Evolutionary conservation across 1,140 invertebrate species (phyloP), one percentile per base, ranked within the genome.

Genomic region (Doryteuthis pealeii): DNA sequence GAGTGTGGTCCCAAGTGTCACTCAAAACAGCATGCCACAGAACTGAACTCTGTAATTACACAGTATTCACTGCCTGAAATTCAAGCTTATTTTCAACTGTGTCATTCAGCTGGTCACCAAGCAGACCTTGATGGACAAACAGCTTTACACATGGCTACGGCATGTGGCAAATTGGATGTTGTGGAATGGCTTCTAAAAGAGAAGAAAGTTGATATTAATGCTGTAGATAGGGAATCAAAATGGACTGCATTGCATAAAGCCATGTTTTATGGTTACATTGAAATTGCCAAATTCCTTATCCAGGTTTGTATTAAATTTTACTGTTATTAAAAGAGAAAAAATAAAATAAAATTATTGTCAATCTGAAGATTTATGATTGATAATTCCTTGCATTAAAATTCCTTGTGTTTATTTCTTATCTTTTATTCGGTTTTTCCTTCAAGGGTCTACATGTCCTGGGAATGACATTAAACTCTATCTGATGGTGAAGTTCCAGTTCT

Each of bases 191-290:
- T 94, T 2, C 76, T 93, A 3, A 82, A 86, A 71, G 89, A 90
- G 65, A 90, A 90, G 54, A 87, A 91, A 70, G 89, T 89, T 1
- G 90, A 92, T 80, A 81, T 92, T 1, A 91, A 92, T 86, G 86
- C 86, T 0, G 90, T 90, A 78, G 93, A 94, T 84, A 76, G 83
- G 0, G 93, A 94, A 85, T 94, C 92, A 30, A 92, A 92, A 0
- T 94, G 93, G 86, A 93, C 93, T 22, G 89, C 93, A 0, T 84
- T 94, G 26, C 93, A 94, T 85, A 87, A 92, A 77, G 92, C 92
- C 76, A 87, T 93, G 33, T 93, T 92, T 86, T 93, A 93, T 89
- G 93, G 93, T 1, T 92, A 94, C 76, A 90, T 94, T 76, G 86
- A 91, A 78, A 87, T 89, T 22, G 91, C 92, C 70, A 89, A 92